Evolutionary conservation across 1,140 invertebrate genomes (phyloP).

Genomic region (Pachyrhynchus sulphureomaculatus): DNA sequence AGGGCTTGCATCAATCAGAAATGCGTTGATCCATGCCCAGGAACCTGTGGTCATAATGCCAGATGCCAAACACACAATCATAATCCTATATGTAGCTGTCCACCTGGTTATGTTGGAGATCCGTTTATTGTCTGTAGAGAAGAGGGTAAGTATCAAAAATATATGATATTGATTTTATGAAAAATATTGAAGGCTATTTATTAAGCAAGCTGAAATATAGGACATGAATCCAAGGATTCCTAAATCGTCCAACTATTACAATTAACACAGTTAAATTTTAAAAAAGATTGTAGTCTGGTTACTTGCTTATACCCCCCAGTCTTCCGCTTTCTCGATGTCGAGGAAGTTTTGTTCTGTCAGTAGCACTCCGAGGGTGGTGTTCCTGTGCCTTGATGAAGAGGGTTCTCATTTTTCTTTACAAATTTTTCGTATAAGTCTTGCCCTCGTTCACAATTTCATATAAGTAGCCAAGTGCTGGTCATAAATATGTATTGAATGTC

Average conservation of each 20-base stretch:
- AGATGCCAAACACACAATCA: conserved; percentile 79
- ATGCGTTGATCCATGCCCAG: conserved; percentile 78
- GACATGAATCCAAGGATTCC: too few relatives aligned
- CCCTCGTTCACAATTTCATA: too few relatives aligned
- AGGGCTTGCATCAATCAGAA: conserved; percentile 78
- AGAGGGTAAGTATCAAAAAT: conserved; percentile 47
- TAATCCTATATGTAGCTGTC: conserved; percentile 82
- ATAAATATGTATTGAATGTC: too few relatives aligned
- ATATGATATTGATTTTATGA: not conserved
- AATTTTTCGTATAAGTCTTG: not conserved
- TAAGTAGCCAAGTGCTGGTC: too few relatives aligned
- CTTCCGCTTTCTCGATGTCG: too few relatives aligned
- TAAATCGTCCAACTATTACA: not conserved
- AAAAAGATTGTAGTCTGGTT: too few relatives aligned
- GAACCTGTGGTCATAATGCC: conserved; percentile 76
- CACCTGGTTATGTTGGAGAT: conserved; percentile 73
- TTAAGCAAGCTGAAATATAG: not conserved
- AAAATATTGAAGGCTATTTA: not conserved
- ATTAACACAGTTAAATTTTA: too few relatives aligned
- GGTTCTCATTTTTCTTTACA: conserved; percentile 16
- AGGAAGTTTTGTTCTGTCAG: too few relatives aligned
- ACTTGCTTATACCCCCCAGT: too few relatives aligned
- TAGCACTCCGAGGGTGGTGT: too few relatives aligned
- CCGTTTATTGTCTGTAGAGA: conserved; percentile 77
- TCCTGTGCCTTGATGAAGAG: too few relatives aligned